These are phyloP conservation scores for Eclectus roratus DNA, from an alignment of 2,113 vertebrate genomes.

Conservation along the genomic window DNA sequence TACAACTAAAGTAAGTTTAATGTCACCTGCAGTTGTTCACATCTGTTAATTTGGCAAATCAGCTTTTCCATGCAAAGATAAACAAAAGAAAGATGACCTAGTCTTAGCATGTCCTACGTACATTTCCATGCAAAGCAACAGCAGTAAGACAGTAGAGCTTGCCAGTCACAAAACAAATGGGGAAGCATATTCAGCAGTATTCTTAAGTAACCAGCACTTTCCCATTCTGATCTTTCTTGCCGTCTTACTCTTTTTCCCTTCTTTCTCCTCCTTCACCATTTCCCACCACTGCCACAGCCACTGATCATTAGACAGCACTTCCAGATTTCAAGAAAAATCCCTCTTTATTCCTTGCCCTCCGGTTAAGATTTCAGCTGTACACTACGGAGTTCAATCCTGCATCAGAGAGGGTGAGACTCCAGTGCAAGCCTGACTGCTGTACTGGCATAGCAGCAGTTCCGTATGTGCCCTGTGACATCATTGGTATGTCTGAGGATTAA, in stretches of 20 bases:
- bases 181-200: not conserved
- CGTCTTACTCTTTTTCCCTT: not conserved
- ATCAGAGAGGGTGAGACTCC: not conserved
- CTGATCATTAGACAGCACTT: rapidly evolving
- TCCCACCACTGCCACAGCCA: not conserved
- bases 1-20: not conserved
- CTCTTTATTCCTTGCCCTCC: not conserved
- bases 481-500: not conserved
- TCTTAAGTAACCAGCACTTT: not conserved
- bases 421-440: rapidly evolving
- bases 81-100: not conserved
- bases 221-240: not conserved
- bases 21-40: not conserved
- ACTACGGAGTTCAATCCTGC: not conserved
- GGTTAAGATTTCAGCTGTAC: not conserved
- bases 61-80: not conserved
- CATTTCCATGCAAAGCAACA: not conserved
- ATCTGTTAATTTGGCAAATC: not conserved
- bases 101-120: not conserved
- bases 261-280: not conserved
- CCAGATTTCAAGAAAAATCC: not conserved
- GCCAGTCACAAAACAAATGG: not conserved
- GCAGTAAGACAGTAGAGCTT: not conserved
- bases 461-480: not conserved
- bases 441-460: not conserved